Evolutionary conservation across 1,140 invertebrate species (phyloP), one percentile per base, ranked within the genome.

Genomic region (Dreissena rostriformis): DNA sequence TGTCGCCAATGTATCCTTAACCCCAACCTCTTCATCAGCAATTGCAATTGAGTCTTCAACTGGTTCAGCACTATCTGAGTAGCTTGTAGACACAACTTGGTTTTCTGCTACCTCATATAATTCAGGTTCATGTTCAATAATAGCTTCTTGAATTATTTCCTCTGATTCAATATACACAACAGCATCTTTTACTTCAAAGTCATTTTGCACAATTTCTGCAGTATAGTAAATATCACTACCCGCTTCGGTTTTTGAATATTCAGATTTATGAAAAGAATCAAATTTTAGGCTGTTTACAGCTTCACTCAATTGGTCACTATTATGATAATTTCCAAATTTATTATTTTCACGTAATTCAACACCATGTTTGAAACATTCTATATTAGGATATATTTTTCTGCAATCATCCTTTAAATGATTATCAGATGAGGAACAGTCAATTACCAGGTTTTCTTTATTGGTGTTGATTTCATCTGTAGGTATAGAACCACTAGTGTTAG

Each of bases 161-260:
- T 70, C 53, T 29, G 78, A 61, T 72, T 80, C 78, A 49, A 80
- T 52, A 53, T 80, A 70, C 11, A 57, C 68, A 80, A 80, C 78
- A 49, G 78, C 78, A 71, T 80, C 78, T 61, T 72, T 80, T 17
- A 57, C 49, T 72, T 80, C 78, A 29, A 57, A 61, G n/a, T 80
- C 68, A 71, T n/a, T 61, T 61, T 80, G 66, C n/a, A 57, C 51
- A 10, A 80, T 22, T 72, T 80, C 78, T 22, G 61, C 68, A 15
- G 78, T 68, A 71, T 80, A 80, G 24, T 72, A 80, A 15, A 80
- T 71, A 63, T 63, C 57, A 39, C 61, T 28, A 0, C 61, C 15
- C n/a, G 11, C 22, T 26, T 19, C 49, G 5, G 24, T 63, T 12
- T 55, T 19, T 39, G 17, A 19, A 57, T 14, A 22, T 12, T 80